Base-by-base conservation (phyloP, 2,113 vertebrate species). In the Hippocampus abdominalis region DNA sequence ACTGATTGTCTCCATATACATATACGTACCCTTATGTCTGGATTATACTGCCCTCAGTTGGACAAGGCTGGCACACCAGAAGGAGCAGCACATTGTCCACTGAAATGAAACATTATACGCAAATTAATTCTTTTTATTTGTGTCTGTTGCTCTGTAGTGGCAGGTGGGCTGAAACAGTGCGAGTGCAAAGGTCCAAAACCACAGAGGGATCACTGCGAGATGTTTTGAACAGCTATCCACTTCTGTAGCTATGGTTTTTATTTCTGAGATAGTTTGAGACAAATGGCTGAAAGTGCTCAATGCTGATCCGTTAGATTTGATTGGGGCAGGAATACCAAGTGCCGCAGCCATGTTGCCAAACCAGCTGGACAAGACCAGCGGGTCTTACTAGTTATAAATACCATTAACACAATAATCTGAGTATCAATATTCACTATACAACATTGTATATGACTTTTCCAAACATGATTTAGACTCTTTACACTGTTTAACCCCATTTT, bases 151-250 rank as follows among this genome's bases (percentile, higher is more conserved):
- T 69, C 46, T 80, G 1, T 36, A 93, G 92, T 93, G 92, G 92
- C 92, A 93, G 81, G 84, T 93, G 49, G 92, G 92, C 75, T 93
- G 87, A 90, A 73, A 36, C 48, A 13, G 23, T 8, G 40, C 71
- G 60, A 36, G 48, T 46, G 25, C 61, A 73, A 71, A 81, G 65
- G 61, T 73, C 62, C 66, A 59, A 77, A 82, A 64, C 39, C 73
- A 64, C 64, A 69, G 66, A 81, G 72, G 72, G 53, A 64, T 73
- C 64, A 39, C 75, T 80, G 51, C 73, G 74, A 73, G 73, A 80
- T 71, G 76, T 88, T 80, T 75, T 65, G 59, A 86, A 74, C 74
- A 73, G 78, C 73, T 84, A 74, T 78, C 69, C 15, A 44, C n/a
- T 46, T 46, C n/a, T 72, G 66, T 70, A 8, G 56, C 11, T 23